A percentile compares a stretch with the other conserved stretches of the same genome.
Evolutionary conservation across 2,113 vertebrate species (phyloP).

Genomic region (Tinamus guttatus): DNA sequence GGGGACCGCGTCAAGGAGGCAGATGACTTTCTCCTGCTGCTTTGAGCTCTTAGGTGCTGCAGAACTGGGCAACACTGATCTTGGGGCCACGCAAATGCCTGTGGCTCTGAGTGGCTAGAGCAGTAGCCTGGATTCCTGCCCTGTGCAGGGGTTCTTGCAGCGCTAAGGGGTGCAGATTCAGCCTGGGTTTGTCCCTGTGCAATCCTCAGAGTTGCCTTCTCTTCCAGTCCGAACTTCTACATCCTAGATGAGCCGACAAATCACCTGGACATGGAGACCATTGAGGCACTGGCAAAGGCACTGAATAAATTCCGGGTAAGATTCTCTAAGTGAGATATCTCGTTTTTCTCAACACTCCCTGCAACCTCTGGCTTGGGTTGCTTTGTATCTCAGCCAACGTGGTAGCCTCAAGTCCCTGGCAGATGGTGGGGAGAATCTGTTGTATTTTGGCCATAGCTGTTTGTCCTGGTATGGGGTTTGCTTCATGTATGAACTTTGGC

Average conservation of each 20-base stretch:
- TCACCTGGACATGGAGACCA: slow-evolving; percentile 99
- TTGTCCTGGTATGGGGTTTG: neutral
- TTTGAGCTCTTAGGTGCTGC: neutral
- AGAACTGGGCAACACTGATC: accelerated
- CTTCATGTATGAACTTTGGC: neutral
- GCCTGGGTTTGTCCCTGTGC: neutral
- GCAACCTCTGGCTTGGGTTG: neutral
- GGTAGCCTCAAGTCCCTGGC: neutral
- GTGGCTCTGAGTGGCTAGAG: neutral
- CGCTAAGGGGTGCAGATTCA: accelerated
- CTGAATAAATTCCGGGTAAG: slow-evolving; percentile 92
- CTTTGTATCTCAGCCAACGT: neutral
- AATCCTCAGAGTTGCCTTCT: neutral
- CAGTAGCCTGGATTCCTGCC: neutral
- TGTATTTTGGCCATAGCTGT: neutral
- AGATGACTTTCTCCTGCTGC: neutral
- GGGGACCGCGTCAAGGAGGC: neutral
- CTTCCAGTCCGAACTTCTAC: slow-evolving; percentile 95
- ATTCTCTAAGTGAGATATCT: neutral
- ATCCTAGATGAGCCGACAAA: slow-evolving; percentile 97
- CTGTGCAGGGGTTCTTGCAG: neutral
- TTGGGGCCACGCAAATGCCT: accelerated
- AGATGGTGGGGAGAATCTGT: neutral
- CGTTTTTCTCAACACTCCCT: accelerated
- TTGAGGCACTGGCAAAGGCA: slow-evolving; percentile 92